Percentiles rank a stretch among this genome's conserved stretches.
phyloP scores from a whole-genome alignment of 2,113 vertebrate species.

The Rhinopomastus cyanomelas region DNA sequence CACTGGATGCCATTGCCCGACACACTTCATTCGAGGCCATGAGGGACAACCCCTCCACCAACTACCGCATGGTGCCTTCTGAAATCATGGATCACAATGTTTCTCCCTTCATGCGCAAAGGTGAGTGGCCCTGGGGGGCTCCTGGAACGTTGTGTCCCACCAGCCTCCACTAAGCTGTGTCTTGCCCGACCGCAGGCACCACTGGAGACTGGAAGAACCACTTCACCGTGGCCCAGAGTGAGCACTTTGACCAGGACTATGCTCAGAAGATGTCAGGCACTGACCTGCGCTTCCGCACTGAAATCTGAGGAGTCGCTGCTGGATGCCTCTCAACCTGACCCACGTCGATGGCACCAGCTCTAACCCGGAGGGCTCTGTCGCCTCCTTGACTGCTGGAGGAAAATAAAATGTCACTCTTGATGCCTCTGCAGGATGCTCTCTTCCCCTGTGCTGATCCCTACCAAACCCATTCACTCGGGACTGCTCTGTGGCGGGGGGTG shows the following conservation, averaged over 20 bases:
- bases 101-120: conserved; percentile 72
- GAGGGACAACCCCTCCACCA: conserved; percentile 69
- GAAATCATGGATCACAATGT: conserved; percentile 35
- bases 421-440: not conserved
- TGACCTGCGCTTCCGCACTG: conserved; percentile 62
- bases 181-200: not conserved
- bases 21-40: conserved; percentile 71
- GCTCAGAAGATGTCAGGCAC: conserved; percentile 77
- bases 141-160: rapidly evolving
- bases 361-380: rapidly evolving
- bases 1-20: conserved; percentile 33
- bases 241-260: conserved; percentile 80
- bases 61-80: conserved; percentile 56
- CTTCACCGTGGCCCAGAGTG: conserved; percentile 71
- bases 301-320: too few species aligned
- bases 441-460: not conserved
- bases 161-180: not conserved
- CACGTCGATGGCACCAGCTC: rapidly evolving
- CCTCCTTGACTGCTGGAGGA: not conserved
- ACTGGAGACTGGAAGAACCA: conserved; percentile 75
- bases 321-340: rapidly evolving
- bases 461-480: too few species aligned
- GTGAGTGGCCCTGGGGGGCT: not conserved
- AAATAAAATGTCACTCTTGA: not conserved
- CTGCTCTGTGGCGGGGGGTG: rapidly evolving